Evolutionary conservation across 2,797 vertebrate species (phyloP), one percentile per base, ranked within the genome.

Genomic region (Oryzias dopingdopingensis): DNA sequence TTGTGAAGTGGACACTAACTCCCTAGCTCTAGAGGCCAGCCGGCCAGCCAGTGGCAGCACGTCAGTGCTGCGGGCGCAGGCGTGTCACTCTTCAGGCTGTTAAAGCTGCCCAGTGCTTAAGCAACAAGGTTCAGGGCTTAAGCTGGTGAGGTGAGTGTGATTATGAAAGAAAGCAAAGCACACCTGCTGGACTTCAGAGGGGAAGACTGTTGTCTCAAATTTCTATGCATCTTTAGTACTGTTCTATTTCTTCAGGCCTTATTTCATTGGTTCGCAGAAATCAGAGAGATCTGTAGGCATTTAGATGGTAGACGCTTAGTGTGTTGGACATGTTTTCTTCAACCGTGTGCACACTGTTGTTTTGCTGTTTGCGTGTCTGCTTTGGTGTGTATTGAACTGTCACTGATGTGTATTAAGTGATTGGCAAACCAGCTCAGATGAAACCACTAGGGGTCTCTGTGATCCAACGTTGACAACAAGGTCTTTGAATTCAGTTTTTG

Each of bases 131-230:
- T 63, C 32, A 23, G 70, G 44, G 56, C 49, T n/a, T 57, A 77
- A 56, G 44, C 71, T 59, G 69, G 56, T 65, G 65, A 80, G 85
- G 90, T 90, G 79, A 84, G 83, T 74, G 77, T 59, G 45, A 64
- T 29, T 22, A 37, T 37, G 32, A 37, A 37, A 12, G 10, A 37
- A 37, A 37, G 32, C 32, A 37, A 37, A 37, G 32, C 32, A 37
- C 32, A 37, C 32, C 32, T 4, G 32, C 32, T 37, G 32, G 10
- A 37, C 32, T 12, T 37, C 32, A 12, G 10, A 37, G 6, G 1
- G 26, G 26, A 26, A 26, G 7, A 7, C 26, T 5, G 26, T 26
- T 16, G 14, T 12, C 4, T 56, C 4, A 16, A 15, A 26, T 48
- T 23, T 40, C 6, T 47, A 1, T 5, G 26, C 26, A 14, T 55